Conservation (phyloP, 64 coral and sea anemone species). For the Actinia equina region DNA sequence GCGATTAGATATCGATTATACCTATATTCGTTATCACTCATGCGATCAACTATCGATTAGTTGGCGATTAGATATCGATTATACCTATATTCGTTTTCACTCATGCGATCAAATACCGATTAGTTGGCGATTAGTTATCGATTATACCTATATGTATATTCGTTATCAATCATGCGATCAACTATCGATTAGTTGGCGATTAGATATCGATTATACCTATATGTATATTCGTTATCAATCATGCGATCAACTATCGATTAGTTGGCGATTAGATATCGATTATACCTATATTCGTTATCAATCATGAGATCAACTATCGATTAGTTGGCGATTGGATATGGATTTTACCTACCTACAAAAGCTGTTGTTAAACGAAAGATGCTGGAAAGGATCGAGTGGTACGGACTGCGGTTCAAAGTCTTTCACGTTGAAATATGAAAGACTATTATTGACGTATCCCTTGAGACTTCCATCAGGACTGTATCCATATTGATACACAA, state of each 20-base stretch:
- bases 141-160: not conserved
- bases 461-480: conserved; percentile 54
- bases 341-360: conserved; percentile 48
- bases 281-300: not conserved
- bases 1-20: not conserved
- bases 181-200: too few species aligned
- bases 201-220: too few species aligned
- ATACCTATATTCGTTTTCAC: not conserved
- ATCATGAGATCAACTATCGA: not conserved
- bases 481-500: conserved; percentile 73
- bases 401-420: conserved; percentile 41
- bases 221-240: too few species aligned
- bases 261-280: not conserved
- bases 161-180: too few species aligned
- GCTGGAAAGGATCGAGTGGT: conserved; percentile 43
- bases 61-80: not conserved
- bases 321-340: not conserved
- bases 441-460: conserved; percentile 78
- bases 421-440: conserved; percentile 72
- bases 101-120: not conserved
- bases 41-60: not conserved
- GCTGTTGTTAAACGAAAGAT: conserved; percentile 45
- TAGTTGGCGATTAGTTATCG: not conserved
- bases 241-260: not conserved
- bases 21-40: not conserved